Percentiles rank a stretch among this genome's conserved stretches.
Conservation (phyloP, 2,113 vertebrate species). For the Procavia capensis region DNA sequence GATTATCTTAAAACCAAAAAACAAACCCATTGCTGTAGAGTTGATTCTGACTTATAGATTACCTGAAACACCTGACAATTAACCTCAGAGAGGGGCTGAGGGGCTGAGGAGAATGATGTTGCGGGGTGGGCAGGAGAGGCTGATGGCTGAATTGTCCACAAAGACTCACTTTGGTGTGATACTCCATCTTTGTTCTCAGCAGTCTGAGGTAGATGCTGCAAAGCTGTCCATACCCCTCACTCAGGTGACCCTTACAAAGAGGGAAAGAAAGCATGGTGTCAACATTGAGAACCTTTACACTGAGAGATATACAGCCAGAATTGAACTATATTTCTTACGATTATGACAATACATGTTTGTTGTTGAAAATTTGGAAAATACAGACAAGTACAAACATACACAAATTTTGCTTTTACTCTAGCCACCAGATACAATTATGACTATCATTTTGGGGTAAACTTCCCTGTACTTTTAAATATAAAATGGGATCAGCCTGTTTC, state of each 20-base stretch:
- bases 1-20: no score
- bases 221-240: conserved; percentile 97
- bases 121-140: rapidly evolving
- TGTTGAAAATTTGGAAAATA: neutral
- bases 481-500: neutral
- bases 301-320: neutral
- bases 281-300: rapidly evolving
- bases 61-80: neutral
- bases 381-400: neutral
- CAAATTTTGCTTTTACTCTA: neutral
- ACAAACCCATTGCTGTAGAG: no score
- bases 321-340: neutral
- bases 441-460: neutral
- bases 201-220: conserved; percentile 99
- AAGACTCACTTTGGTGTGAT: conserved; percentile 95
- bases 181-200: conserved; percentile 99
- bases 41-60: no score
- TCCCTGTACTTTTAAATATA: neutral
- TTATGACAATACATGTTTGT: neutral
- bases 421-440: neutral
- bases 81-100: rapidly evolving
- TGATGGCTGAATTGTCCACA: rapidly evolving
- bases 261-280: neutral
- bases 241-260: conserved; percentile 93
- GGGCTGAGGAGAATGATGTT: neutral